These are phyloP conservation scores for Caenorhabditis macrosperma DNA, from an alignment of 2,888 invertebrate species.

Conservation along the genomic window DNA sequence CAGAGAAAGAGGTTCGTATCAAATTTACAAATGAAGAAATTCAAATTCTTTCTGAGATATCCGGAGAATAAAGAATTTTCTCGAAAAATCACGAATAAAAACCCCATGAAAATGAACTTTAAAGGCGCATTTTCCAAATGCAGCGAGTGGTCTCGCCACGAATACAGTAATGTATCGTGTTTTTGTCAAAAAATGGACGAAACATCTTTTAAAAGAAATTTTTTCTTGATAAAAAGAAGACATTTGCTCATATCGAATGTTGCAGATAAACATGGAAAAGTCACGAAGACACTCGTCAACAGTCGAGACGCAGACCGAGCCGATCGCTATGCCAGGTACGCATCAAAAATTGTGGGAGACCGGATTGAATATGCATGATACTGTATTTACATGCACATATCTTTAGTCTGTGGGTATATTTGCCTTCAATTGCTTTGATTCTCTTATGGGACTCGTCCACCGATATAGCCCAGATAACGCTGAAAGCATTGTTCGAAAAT, in stretches of 20 bases:
- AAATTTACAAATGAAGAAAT: background rate
- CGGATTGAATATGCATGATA: no score
- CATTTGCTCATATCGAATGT: background rate
- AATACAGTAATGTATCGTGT: constrained; percentile 4
- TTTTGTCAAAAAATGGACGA: background rate
- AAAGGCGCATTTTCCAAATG: constrained; percentile 6
- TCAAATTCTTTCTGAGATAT: background rate
- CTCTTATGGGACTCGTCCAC: no score
- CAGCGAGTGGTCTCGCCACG: background rate
- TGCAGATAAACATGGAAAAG: constrained; percentile 32
- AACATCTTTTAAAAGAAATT: no score
- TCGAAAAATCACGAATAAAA: background rate
- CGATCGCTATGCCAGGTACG: background rate
- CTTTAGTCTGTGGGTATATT: no score
- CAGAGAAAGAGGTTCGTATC: no score
- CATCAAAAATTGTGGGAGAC: no score
- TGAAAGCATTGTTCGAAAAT: no score
- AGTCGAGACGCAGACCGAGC: constrained; percentile 33
- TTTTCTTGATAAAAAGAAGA: no score
- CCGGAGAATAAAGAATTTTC: background rate
- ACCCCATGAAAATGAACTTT: background rate
- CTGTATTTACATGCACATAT: no score
- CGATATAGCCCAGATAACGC: no score
- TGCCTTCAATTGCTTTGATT: no score
- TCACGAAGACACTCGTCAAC: constrained; percentile 2